Evolutionary conservation across 1,140 invertebrate species (phyloP).

Genomic region (Drosophila malerkotliana): DNA sequence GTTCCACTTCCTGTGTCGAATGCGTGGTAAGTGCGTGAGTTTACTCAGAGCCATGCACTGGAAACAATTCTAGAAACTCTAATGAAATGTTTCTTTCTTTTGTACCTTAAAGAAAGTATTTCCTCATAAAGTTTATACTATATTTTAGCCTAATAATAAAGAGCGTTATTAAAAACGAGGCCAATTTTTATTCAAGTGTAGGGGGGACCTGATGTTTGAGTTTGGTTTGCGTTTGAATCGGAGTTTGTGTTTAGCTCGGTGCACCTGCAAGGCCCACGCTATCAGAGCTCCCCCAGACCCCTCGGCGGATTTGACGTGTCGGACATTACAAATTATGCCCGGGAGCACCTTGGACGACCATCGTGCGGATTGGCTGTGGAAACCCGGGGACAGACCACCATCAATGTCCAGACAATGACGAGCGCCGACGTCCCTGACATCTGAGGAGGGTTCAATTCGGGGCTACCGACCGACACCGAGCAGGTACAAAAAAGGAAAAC

Average conservation of each 20-base stretch:
- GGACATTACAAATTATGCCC: conserved; percentile 81
- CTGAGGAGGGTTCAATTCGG: conserved; percentile 59
- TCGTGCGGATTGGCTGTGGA: conserved; percentile 10
- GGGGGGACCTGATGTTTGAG: not conserved
- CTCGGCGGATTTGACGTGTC: conserved; percentile 60
- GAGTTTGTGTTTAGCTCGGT: conserved; percentile 13
- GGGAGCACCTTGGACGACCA: conserved; percentile 48
- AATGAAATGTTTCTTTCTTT: no score
- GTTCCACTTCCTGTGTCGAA: conserved; percentile 63
- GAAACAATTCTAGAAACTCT: not conserved
- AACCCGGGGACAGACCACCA: conserved; percentile 55
- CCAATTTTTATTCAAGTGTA: conserved; percentile 5
- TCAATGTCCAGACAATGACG: conserved; percentile 78
- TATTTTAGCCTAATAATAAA: not conserved
- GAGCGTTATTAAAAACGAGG: not conserved
- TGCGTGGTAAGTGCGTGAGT: conserved; percentile 63
- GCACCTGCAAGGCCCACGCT: conserved; percentile 53
- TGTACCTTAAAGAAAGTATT: no score
- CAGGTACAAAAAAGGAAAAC: conserved; percentile 67
- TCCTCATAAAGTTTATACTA: no score
- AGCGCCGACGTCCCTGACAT: conserved; percentile 63
- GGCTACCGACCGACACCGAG: conserved; percentile 5
- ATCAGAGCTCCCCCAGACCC: conserved; percentile 1
- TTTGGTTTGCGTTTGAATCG: conserved; percentile 7
- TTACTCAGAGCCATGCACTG: conserved; percentile 10